Conservation (phyloP, 2,113 vertebrate genomes). For the Verasper variegatus region DNA sequence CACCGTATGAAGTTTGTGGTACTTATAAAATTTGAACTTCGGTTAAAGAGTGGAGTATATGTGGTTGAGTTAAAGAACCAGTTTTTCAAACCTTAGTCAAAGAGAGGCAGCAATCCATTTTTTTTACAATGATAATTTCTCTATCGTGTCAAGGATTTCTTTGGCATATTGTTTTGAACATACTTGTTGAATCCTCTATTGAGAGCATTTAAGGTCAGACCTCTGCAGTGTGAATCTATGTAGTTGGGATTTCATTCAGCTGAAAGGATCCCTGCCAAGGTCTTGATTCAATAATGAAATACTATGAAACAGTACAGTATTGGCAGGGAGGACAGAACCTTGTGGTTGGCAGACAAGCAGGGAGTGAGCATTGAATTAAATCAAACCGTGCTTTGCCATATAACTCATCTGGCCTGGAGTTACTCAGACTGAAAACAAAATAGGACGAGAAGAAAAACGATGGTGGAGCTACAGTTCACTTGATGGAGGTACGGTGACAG, state of each 20-base stretch:
- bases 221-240: constrained; percentile 39
- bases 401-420: constrained; percentile 50
- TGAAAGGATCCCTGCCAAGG: constrained; percentile 53
- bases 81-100: neutral
- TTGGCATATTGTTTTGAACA: constrained; percentile 31
- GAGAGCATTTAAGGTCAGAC: constrained; percentile 49
- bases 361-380: constrained; percentile 56
- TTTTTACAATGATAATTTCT: constrained; percentile 17
- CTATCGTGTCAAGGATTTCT: constrained; percentile 13
- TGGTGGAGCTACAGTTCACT: constrained; percentile 42
- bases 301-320: constrained; percentile 46
- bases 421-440: constrained; percentile 54
- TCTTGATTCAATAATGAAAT: constrained; percentile 66
- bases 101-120: neutral
- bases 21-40: neutral
- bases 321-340: constrained; percentile 55
- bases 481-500: constrained; percentile 62
- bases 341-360: constrained; percentile 28
- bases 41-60: constrained; percentile 6
- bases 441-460: constrained; percentile 30
- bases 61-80: neutral
- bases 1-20: neutral
- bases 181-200: constrained; percentile 41
- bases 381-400: constrained; percentile 37
- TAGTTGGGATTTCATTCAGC: constrained; percentile 57